Evolutionary conservation across 2,888 invertebrate genomes (phyloP), one percentile per base, ranked within the genome.

Genomic region (Teinopalpus imperialis): DNA sequence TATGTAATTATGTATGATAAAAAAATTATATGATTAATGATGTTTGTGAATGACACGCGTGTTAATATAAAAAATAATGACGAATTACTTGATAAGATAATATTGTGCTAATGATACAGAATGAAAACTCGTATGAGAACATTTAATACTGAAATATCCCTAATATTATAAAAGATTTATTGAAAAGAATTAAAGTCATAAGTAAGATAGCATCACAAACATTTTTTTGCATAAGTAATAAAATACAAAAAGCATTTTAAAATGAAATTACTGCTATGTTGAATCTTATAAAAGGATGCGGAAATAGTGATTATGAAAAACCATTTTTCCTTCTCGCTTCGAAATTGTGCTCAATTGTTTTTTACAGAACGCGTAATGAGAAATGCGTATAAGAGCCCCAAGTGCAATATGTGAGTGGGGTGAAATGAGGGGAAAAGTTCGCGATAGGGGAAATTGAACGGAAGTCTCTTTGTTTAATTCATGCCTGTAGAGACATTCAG

Each of bases 291-390:
- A 44, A 40, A 16, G 34, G 42, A 39, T 50, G 42, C 42, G 45
- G 30, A 36, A 54, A 56, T 51, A 53, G 44, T 37, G 52, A 47
- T 55, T 47, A 52, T 46, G 43, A 34, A 46, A 42, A 43, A 23
- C n/a, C 9, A 30, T 39, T 48, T 48, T 24, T n/a, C 26, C 26
- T 13, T 23, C 18, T 13, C 12, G 9, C 14, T 36, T 18, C 35
- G 18, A 43, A 42, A 50, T 46, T 43, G 32, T 24, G 34, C 10
- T 36, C 36, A 36, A 30, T 23, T 37, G 31, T 36, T 37, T 44
- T 29, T 30, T 45, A 9, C 34, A 14, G 12, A 13, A 21, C 26
- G 14, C 32, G 27, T 45, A 45, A 45, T 34, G 26, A 45, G 44
- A 34, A 39, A 18, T 27, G 45, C 27, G 45, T 10, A 24, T 20